Conservation (phyloP, 2,888 invertebrate genomes). For the Molorchus minor region DNA sequence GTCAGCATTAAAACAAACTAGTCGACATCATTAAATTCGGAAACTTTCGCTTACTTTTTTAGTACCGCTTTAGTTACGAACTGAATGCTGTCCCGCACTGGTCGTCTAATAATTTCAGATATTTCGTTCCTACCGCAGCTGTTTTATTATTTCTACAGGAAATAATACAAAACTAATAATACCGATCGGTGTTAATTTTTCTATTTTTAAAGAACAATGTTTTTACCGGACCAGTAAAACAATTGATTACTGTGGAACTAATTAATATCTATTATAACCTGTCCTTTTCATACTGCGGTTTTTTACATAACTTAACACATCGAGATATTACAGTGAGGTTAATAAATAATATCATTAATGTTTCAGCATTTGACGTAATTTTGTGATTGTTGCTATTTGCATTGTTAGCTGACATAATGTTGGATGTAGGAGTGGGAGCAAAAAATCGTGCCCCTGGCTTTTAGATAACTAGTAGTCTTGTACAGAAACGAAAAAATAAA, state of each 20-base stretch:
- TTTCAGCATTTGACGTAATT: background rate
- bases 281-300: background rate
- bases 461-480: too few species aligned
- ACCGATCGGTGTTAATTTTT: background rate
- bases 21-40: slow-evolving; percentile 23
- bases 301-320: background rate
- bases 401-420: too few species aligned
- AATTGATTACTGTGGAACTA: background rate
- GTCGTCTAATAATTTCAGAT: too few species aligned
- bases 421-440: too few species aligned
- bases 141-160: too few species aligned
- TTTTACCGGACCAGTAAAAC: background rate
- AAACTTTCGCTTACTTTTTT: slow-evolving; percentile 20
- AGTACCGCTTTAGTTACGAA: background rate
- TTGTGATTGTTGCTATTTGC: too few species aligned
- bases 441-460: too few species aligned
- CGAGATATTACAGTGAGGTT: background rate
- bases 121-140: too few species aligned
- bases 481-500: too few species aligned
- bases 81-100: background rate
- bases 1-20: slow-evolving; percentile 14
- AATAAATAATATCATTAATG: background rate
- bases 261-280: background rate
- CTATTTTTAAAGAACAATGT: background rate
- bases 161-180: background rate